Base-by-base conservation (phyloP, 2,888 invertebrate genomes). In the Drosophila eohydei region DNA sequence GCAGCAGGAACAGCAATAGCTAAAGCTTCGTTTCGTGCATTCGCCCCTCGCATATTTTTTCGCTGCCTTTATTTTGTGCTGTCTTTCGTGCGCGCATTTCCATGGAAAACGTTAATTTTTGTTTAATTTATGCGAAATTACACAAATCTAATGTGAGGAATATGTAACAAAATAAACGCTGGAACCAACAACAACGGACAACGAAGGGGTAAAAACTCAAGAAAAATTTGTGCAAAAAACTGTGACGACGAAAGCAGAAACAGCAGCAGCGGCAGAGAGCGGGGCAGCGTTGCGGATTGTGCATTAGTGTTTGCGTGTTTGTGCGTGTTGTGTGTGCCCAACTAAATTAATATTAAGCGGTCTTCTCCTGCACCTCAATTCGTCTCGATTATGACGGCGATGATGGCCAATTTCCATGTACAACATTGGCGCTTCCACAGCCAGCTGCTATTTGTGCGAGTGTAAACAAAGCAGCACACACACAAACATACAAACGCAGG, bases 181-280 rank as follows among this genome's bases (percentile, higher is more conserved):
- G 46, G 59, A 76, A 56, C 3, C 67, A 63, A 38, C 60, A 51
- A 46, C 54, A 52, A 63, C 44, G 57, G 43, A 44, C 50, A 48
- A 38, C 48, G 30, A 54, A 71, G 65, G 78, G 62, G 61, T 70
- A 62, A 60, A 74, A 72, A 66, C 54, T 43, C 73, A 67, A 63
- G 64, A 78, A 81, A 81, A 81, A 74, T 79, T 89, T 84, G 88
- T 84, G 84, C 84, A 90, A 89, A 86, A 90, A 87, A 79, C 66
- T 86, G 89, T 89, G 87, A 89, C 89, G 90, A 84, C 74, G 76
- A 71, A 68, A 60, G 62, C 55, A 70, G 51, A 51, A 38, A 54
- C 60, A 65, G 52, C 6, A 58, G 60, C 46, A 70, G 44, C 28
- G 26, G 60, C 61, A 65, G 36, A n/a, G 30, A 32, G 51, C 66